Percentiles rank a stretch among this genome's conserved stretches.
These are phyloP conservation scores for Anthrax anthrax DNA, from an alignment of 2,888 invertebrate species.

Conservation along the genomic window DNA sequence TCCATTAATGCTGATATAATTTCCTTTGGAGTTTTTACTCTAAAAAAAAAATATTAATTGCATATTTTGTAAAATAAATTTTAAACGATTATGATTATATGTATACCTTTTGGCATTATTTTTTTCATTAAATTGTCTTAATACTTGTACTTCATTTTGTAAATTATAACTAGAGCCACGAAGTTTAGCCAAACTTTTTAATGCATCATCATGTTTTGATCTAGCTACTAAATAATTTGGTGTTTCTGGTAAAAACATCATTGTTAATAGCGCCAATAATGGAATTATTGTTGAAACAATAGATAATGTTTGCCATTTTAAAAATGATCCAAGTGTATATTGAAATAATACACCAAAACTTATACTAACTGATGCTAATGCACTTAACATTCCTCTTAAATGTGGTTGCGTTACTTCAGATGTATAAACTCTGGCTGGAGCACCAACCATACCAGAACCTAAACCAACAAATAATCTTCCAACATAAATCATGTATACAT, in stretches of 20 bases:
- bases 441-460: conserved; percentile 58
- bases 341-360: conserved; percentile 54
- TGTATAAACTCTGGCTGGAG: conserved; percentile 54
- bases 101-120: conserved; percentile 40
- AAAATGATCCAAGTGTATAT: conserved; percentile 44
- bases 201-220: conserved; percentile 44
- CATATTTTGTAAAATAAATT: no score
- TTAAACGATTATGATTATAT: no score
- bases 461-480: conserved; percentile 50
- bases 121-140: conserved; percentile 46
- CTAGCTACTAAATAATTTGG: conserved; percentile 54
- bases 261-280: conserved; percentile 42
- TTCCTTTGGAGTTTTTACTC: conserved; percentile 28
- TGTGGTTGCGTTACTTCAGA: conserved; percentile 59
- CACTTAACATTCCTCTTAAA: conserved; percentile 57
- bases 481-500: conserved; percentile 44
- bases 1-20: conserved; percentile 41
- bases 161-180: conserved; percentile 48
- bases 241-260: conserved; percentile 53
- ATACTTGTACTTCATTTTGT: conserved; percentile 44
- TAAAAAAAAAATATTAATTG: not conserved
- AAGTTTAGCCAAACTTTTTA: conserved; percentile 41
- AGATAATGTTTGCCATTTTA: conserved; percentile 50
- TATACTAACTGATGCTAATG: conserved; percentile 55
- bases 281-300: conserved; percentile 47